Conservation (phyloP, 2,113 vertebrate species). For the Vidua macroura region DNA sequence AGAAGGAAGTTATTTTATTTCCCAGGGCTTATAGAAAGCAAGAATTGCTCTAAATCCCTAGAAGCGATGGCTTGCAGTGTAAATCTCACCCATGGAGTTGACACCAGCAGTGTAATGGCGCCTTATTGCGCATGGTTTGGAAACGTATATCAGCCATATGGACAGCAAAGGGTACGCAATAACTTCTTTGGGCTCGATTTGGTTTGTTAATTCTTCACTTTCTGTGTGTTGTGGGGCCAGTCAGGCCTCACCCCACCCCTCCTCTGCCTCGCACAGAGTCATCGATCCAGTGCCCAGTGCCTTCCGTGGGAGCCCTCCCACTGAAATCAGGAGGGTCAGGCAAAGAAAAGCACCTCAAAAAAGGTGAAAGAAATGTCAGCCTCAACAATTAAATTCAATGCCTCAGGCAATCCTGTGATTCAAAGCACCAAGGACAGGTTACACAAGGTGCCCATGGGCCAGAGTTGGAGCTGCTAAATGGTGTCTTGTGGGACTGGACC, state of each 20-base stretch:
- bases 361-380: not conserved
- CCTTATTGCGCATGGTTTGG: conserved; percentile 33
- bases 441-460: not conserved
- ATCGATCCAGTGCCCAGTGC: not conserved
- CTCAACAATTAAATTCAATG: not conserved
- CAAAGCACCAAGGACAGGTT: not conserved
- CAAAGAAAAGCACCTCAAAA: not conserved
- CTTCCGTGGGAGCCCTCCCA: not conserved
- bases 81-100: conserved; percentile 50
- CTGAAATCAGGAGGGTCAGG: not conserved
- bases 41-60: conserved; percentile 55
- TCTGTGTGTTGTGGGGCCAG: not conserved
- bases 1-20: conserved; percentile 50
- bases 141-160: conserved; percentile 7
- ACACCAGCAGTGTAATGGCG: conserved; percentile 20
- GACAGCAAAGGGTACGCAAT: conserved; percentile 58
- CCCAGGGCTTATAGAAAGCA: conserved; percentile 43
- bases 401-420: not conserved
- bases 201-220: conserved; percentile 38
- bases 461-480: not conserved
- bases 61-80: conserved; percentile 48
- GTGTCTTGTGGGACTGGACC: not conserved
- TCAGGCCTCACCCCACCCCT: not conserved
- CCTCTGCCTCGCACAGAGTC: accelerated
- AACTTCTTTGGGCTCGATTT: conserved; percentile 36